Evolutionary conservation across 1,140 invertebrate genomes (phyloP), one percentile per base, ranked within the genome.

Genomic region (Mylabris phalerata): DNA sequence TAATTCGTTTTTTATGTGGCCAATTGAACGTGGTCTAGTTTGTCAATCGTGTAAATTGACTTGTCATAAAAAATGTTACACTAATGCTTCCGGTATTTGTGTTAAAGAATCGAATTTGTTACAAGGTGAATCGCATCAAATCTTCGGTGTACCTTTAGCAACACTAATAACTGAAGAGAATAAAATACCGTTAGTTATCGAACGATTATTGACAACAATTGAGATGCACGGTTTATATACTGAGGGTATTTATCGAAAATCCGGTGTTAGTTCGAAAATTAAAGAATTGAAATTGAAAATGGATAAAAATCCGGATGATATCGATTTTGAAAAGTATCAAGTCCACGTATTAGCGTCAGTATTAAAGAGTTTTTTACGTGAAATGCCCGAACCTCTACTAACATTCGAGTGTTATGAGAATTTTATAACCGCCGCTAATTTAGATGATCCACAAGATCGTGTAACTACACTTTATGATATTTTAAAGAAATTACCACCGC

Each of bases 351-450:
- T 95, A 40, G 89, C 93, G 0, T 90, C 92, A 11, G 88, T 94
- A n/a, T 77, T 98, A 11, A 98, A 98, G 75, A 82, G 83, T 44
- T 95, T 95, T 76, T 88, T 97, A 69, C 80, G 93, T 25, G 93
- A 96, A 70, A 87, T 97, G 81, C 89, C 92, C 3, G 94, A 97
- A 74, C 95, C 94, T 10, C 75, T 98, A 50, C 78, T 98, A 59
- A 96, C 92, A 19, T 95, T 88, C 76, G 93, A 97, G 65, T 85
- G 90, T 44, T 98, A 97, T 73, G 93, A 96, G 72, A 92, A 97
- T 71, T 94, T 98, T 70, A 80, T 97, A 45, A 82, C 92, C 64
- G 90, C 90, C 42, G 86, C 89, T 27, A 89, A 90, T 72, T 80
- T 95, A 11, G 83, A 85, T 11, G 88, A 95, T 72, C 80, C 82